Percentiles rank a stretch among this genome's conserved stretches.
Evolutionary conservation across 2,888 invertebrate species (phyloP).

Genomic region (Scaptomyza polygonia): DNA sequence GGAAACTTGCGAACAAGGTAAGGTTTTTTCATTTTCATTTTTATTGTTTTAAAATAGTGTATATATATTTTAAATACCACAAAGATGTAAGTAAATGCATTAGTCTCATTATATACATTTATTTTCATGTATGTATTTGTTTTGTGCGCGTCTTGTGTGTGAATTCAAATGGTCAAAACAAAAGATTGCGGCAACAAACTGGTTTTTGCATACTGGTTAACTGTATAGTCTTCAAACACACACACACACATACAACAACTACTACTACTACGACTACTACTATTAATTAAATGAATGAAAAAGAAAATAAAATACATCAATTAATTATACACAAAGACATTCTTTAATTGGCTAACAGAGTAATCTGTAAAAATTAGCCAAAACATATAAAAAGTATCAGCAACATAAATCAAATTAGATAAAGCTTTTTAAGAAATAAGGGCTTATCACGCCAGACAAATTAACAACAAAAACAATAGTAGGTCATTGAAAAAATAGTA

Average conservation of each 20-base stretch:
- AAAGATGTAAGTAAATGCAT: constrained; percentile 19
- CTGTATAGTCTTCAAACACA: constrained; percentile 37
- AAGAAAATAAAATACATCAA: constrained; percentile 45
- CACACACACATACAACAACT: neutral
- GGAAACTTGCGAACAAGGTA: constrained; percentile 84
- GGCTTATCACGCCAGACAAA: constrained; percentile 5
- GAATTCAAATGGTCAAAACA: constrained; percentile 64
- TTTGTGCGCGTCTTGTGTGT: constrained; percentile 54
- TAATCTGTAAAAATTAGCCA: constrained; percentile 4
- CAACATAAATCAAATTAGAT: constrained; percentile 2
- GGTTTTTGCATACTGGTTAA: constrained; percentile 61
- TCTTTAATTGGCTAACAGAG: neutral
- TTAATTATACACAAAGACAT: constrained; percentile 21
- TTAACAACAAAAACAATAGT: too few species aligned
- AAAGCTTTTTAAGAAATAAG: neutral
- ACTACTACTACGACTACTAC: constrained; percentile 5
- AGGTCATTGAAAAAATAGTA: constrained; percentile 13
- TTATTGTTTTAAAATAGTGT: neutral
- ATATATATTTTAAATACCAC: constrained; percentile 1
- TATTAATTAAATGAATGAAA: constrained; percentile 29
- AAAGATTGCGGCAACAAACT: constrained; percentile 68
- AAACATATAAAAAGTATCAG: neutral
- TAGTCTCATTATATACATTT: constrained; percentile 13
- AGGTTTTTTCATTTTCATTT: constrained; percentile 42
- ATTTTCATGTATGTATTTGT: constrained; percentile 17